Conservation (phyloP, 1,140 invertebrate genomes). For the Patella vulgata region DNA sequence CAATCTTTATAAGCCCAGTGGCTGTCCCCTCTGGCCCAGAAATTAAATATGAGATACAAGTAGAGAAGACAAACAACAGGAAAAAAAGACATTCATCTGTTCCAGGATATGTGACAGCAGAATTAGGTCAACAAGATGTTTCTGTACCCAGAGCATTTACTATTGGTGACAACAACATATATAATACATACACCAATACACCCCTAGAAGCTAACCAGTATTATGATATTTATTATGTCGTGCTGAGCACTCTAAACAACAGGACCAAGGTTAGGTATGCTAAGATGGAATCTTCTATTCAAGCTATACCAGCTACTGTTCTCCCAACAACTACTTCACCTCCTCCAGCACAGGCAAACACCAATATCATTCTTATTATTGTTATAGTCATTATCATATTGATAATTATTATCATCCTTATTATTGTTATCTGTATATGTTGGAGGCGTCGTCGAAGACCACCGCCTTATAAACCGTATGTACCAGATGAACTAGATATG, state of each 20-base stretch:
- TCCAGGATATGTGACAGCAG: conserved; percentile 36
- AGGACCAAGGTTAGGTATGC: conserved; percentile 44
- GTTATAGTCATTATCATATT: conserved; percentile 38
- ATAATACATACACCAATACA: conserved; percentile 45
- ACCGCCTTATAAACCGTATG: conserved; percentile 7
- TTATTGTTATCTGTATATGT: conserved; percentile 28
- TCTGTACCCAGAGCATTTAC: conserved; percentile 25
- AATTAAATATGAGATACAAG: background rate
- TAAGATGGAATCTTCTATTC: conserved; percentile 28
- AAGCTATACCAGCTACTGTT: conserved; percentile 20
- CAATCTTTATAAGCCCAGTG: conserved; percentile 44
- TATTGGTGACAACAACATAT: conserved; percentile 44
- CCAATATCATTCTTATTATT: conserved; percentile 28
- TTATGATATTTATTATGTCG: conserved; percentile 54
- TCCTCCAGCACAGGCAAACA: background rate
- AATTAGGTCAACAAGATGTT: conserved; percentile 37
- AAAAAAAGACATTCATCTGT: conserved; percentile 15
- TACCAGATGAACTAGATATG: conserved; percentile 1
- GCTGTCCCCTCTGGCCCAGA: background rate
- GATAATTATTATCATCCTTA: conserved; percentile 43
- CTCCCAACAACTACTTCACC: conserved; percentile 5
- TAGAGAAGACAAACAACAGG: conserved; percentile 28
- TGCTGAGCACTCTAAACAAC: conserved; percentile 44
- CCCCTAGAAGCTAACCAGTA: conserved; percentile 28
- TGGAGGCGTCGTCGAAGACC: background rate